Evolutionary conservation across 2,888 invertebrate genomes (phyloP), one percentile per base, ranked within the genome.

Genomic region (Sericinus montela): DNA sequence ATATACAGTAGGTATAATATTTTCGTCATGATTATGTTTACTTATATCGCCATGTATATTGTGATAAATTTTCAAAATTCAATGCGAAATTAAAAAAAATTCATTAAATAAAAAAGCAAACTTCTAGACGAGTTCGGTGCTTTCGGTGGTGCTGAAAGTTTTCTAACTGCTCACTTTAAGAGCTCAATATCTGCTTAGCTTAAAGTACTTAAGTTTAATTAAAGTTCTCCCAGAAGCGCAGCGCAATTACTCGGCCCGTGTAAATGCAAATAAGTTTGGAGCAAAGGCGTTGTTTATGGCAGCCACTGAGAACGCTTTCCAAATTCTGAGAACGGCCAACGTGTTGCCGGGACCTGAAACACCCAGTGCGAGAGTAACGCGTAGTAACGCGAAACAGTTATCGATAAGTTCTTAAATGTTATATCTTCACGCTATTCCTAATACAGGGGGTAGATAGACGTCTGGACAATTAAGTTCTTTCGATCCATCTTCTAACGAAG

Each of bases 241-340:
- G 68, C 77, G 83, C 84, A 86, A 83, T 86, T 86, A 86, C 83
- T 81, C 72, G 82, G 81, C 72, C 80, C 83, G 80, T 84, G 86
- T 85, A 84, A 83, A 85, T 87, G 87, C 84, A 86, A 86, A 85
- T 85, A 84, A 81, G 83, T 85, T 84, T 72, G 69, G 74, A 78
- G 72, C 77, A 74, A 69, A 70, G 72, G 56, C 65, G 75, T 78
- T 80, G 79, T 83, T 85, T 82, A 80, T 79, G 69, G 69, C 64
- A 73, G 69, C 71, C 72, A 62, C 67, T 70, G 67, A 60, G 67
- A 54, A 41, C 53, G 63, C 68, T 65, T 77, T 65, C 65, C 62
- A 58, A 60, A 65, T 54, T 48, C 36, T 14, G 38, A 45, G 51
- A 51, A 56, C 37, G 52, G 45, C 28, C 43, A 35, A 14, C 41